phyloP scores from a whole-genome alignment of 2,113 vertebrate species.

The Otocyon megalotis region DNA sequence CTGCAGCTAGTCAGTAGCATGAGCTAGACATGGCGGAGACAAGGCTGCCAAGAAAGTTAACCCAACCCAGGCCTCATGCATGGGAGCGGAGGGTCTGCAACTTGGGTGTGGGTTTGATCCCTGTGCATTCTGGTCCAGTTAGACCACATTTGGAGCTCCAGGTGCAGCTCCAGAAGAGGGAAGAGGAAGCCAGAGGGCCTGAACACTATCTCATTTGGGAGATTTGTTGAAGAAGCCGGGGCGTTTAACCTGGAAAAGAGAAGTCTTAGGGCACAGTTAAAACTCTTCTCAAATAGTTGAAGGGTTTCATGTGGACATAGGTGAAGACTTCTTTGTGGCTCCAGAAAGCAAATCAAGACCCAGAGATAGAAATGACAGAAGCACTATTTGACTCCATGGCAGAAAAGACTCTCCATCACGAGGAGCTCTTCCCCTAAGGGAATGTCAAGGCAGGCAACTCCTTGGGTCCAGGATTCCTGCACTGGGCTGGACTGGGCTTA shows the following conservation, averaged over 20 bases:
- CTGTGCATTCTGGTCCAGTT: background rate
- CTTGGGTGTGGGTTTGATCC: background rate
- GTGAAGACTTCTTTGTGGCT: background rate
- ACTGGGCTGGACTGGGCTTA: background rate
- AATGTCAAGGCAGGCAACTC: background rate
- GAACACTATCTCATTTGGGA: background rate
- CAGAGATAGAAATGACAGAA: background rate
- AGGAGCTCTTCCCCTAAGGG: background rate
- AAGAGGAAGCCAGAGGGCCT: background rate
- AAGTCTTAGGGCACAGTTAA: background rate
- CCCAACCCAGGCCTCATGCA: background rate
- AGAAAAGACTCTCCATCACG: background rate
- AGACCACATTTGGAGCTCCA: background rate
- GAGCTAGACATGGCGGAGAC: background rate
- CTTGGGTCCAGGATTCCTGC: background rate
- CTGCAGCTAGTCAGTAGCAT: background rate
- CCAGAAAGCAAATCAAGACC: background rate
- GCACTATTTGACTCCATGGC: background rate
- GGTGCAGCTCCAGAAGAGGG: background rate
- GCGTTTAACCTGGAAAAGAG: background rate
- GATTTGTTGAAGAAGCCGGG: background rate
- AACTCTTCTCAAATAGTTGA: constrained; percentile 4
- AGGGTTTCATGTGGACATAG: constrained; percentile 1
- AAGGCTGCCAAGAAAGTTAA: background rate
- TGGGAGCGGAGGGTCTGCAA: background rate